Evolutionary conservation across 2,888 invertebrate genomes (phyloP), one percentile per base, ranked within the genome.

Genomic region (Hymenopus coronatus): DNA sequence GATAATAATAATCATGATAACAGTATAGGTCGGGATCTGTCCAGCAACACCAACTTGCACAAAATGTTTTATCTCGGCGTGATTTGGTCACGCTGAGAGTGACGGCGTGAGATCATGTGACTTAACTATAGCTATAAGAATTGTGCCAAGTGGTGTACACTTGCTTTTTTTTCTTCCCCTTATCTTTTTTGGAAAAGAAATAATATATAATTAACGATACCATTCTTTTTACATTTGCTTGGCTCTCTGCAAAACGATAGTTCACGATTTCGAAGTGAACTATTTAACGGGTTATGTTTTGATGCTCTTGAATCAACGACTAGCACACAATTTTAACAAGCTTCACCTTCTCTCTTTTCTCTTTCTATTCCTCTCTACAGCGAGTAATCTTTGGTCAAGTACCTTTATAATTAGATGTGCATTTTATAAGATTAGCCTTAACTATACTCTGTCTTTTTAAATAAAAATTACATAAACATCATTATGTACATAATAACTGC

Each of bases 311-410:
- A 90, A 88, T 87, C 88, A 90, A 90, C 90, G 90, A 90, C 90
- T 90, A 90, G 90, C 88, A 90, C 89, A 89, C 86, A 88, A 89
- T 86, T 88, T 89, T 87, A 89, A 90, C 90, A 90, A 90, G 90
- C 90, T 89, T 85, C 86, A 86, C 7, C n/a, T 70, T 86, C 70
- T 81, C 28, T n/a, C 27, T 82, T 82, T 54, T 28, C 12, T 33
- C 82, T 54, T 83, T 84, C 82, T 54, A 46, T 33, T 85, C 28
- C 54, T 28, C 85, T 40, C 28, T 85, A 85, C 85, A 85, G 85
- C 85, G 85, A 85, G 85, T 85, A n/a, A 86, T 85, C 85, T 86
- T 86, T 86, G 86, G 86, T 86, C 86, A 86, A 40, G 25, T 86
- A 70, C 28, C 40, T 30, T 86, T 28, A 86, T 70, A 70, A 86